phyloP scores from a whole-genome alignment of 2,797 vertebrate species.

The Gymnoscopelus braueri region DNA sequence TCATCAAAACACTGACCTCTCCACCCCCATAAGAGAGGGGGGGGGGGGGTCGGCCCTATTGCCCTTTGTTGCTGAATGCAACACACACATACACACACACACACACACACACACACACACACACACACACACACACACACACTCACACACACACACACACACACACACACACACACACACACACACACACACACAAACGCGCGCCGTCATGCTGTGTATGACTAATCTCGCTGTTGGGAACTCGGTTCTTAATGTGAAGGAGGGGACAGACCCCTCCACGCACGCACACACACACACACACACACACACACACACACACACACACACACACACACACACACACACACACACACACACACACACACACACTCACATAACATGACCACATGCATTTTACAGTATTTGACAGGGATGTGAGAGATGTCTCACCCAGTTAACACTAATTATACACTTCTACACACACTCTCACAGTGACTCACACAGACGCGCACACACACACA shows the following conservation, averaged over 20 bases:
- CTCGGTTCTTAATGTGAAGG: too few species aligned
- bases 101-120: neutral
- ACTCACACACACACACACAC: conserved; percentile 6
- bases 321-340: conserved; percentile 30
- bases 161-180: neutral
- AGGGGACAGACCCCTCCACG: neutral
- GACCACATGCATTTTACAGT: neutral
- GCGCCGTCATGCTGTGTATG: neutral
- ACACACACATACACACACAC: conserved; percentile 7
- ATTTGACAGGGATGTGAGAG: neutral
- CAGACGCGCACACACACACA: neutral
- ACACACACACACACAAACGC: conserved; percentile 1
- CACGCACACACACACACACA: conserved; percentile 18
- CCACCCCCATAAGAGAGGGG: conserved; percentile 26
- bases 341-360: conserved; percentile 26
- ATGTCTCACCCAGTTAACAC: neutral
- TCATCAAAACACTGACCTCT: conserved; percentile 19
- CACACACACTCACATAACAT: conserved; percentile 8
- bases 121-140: conserved; percentile 5
- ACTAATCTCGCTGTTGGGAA: too few species aligned
- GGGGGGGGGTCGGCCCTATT: too few species aligned
- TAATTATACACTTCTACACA: too few species aligned
- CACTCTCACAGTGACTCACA: too few species aligned
- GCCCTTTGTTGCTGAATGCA: conserved; percentile 48
- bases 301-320: conserved; percentile 30